These are phyloP conservation scores for Ophiodon elongatus DNA, from an alignment of 2,113 vertebrate genomes.

Conservation along the genomic window DNA sequence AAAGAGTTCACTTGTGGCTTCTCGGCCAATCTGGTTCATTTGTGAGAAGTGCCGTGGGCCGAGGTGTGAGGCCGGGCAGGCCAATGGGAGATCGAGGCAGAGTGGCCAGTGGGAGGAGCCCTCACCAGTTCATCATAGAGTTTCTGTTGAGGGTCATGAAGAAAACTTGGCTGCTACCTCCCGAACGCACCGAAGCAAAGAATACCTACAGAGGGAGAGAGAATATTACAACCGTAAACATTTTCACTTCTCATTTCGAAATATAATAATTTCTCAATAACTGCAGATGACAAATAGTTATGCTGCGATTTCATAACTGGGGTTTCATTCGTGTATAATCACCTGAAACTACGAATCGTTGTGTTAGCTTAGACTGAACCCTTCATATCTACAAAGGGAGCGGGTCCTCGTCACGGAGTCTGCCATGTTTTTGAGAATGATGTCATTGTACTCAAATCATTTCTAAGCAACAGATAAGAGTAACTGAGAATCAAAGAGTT, in stretches of 20 bases:
- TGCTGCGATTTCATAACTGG: neutral
- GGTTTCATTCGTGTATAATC: too few species aligned
- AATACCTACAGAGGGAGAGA: constrained; percentile 88
- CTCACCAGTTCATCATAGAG: constrained; percentile 99
- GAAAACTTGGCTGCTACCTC: constrained; percentile 99
- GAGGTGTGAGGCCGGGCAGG: constrained; percentile 22
- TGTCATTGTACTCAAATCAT: neutral
- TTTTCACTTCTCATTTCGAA: neutral
- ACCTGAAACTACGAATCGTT: neutral
- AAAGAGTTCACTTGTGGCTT: constrained; percentile 45
- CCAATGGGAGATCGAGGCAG: constrained; percentile 58
- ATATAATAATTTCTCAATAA: neutral
- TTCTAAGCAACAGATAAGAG: neutral
- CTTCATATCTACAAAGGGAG: neutral
- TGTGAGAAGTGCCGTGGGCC: constrained; percentile 53
- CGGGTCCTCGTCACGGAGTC: too few species aligned
- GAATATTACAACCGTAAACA: neutral
- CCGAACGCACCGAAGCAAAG: constrained; percentile 97
- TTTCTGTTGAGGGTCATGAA: constrained; percentile 99
- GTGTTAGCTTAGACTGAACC: neutral
- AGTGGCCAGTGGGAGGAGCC: constrained; percentile 48
- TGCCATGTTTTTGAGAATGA: neutral
- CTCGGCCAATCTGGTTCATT: constrained; percentile 11
- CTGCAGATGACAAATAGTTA: neutral
- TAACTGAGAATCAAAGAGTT: neutral